Evolutionary conservation across 2,888 invertebrate genomes (phyloP).

Genomic region (Anorthoa munda): DNA sequence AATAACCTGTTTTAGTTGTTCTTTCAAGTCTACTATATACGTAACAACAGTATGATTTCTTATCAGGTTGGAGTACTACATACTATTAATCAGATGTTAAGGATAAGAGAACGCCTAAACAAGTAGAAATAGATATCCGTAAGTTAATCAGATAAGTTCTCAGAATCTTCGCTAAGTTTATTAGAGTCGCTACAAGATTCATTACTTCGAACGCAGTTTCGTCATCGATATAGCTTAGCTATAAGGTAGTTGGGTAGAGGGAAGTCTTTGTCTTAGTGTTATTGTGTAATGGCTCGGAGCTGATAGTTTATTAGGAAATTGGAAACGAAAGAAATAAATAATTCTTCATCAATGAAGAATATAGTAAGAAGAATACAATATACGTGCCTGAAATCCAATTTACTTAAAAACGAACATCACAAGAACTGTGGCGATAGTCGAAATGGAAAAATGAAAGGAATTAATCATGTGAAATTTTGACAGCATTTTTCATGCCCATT

Average conservation of each 20-base stretch:
- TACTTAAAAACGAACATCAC: too few species aligned
- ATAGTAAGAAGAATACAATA: too few species aligned
- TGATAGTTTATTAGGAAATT: background rate
- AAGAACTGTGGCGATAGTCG: too few species aligned
- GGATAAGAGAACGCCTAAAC: slow-evolving; percentile 13
- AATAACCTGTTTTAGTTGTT: too few species aligned
- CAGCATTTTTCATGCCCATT: too few species aligned
- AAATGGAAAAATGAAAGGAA: too few species aligned
- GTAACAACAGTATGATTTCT: slow-evolving; percentile 9
- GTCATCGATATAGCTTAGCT: slow-evolving; percentile 28
- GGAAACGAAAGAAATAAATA: background rate
- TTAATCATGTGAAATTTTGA: too few species aligned
- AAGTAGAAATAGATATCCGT: slow-evolving; percentile 41
- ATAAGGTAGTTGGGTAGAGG: slow-evolving; percentile 24
- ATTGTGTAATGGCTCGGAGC: background rate
- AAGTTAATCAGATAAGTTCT: slow-evolving; percentile 64
- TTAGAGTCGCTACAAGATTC: slow-evolving; percentile 52
- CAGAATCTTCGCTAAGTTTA: slow-evolving; percentile 50
- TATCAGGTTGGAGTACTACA: slow-evolving; percentile 19
- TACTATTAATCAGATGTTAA: background rate
- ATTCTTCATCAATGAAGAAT: too few species aligned
- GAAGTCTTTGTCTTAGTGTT: background rate
- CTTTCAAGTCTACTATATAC: too few species aligned
- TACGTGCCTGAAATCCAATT: too few species aligned
- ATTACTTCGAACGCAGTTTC: slow-evolving; percentile 45